Evolutionary conservation across 2,888 invertebrate species (phyloP), one percentile per base, ranked within the genome.

Genomic region (Acanthosepion pharaonis): DNA sequence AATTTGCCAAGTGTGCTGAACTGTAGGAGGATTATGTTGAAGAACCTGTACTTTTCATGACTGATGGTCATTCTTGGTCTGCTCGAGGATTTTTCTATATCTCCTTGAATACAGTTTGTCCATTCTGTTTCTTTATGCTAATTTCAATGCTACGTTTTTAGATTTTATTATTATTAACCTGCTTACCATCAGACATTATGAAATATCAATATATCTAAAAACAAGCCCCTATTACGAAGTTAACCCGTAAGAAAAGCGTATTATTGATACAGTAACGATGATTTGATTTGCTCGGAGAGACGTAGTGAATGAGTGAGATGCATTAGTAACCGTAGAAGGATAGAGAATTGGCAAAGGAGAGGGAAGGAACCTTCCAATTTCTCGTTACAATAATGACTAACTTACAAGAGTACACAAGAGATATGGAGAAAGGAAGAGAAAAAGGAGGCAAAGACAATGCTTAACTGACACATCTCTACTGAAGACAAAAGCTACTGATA

Each of bases 361-460:
- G 25, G 78, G n/a, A 33, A n/a, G 33, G n/a, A 33, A n/a, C 11
- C n/a, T n/a, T n/a, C n/a, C 78, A 78, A 78, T 78, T 78, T 33
- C 78, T 78, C n/a, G 78, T 78, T n/a, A 78, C 78, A 78, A 78
- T 78, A 78, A 78, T 78, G 78, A 78, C 78, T 78, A 78, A 78
- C 78, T 18, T 78, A 78, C n/a, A n/a, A 78, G 78, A 15, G 78
- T 78, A 78, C n/a, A 78, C 78, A n/a, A 78, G n/a, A 78, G 33
- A 78, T 78, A 78, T 8, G 78, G 33, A 78, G 78, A 78, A n/a
- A 8, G 28, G 28, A 18, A 59, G 20, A 59, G 78, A 78, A 78
- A n/a, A 33, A 15, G 78, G 5, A 33, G 78, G 78, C 15, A 78
- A 15, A 78, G 59, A 78, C 78, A 78, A 78, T 78, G 78, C 78